Conservation (phyloP, 2,113 vertebrate species). For the Atlantisia rogersi region DNA sequence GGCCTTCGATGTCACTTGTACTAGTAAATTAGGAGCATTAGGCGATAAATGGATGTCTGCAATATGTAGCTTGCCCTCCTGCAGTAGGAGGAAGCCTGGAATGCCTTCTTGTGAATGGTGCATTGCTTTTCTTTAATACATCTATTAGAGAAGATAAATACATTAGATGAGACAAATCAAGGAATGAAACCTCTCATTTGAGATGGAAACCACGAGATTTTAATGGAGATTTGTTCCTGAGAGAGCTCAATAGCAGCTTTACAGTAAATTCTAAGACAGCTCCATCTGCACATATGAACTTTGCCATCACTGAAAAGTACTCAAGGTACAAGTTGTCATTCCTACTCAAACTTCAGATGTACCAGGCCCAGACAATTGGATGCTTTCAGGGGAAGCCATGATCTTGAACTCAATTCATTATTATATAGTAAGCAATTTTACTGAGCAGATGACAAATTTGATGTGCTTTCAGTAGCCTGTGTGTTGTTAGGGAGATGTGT, state of each 20-base stretch:
- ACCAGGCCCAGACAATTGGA: background rate
- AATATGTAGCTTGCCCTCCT: background rate
- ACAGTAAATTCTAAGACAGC: background rate
- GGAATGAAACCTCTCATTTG: background rate
- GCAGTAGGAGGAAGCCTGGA: background rate
- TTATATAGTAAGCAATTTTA: slow-evolving; percentile 7
- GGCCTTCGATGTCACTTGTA: background rate
- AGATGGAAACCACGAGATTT: background rate
- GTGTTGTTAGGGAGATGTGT: slow-evolving; percentile 1
- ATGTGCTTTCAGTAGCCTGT: background rate
- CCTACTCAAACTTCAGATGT: background rate
- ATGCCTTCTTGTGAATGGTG: background rate
- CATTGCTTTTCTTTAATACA: background rate
- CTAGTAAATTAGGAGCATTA: background rate
- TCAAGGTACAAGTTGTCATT: background rate
- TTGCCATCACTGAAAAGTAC: background rate
- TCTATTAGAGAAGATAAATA: background rate
- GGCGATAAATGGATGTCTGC: background rate
- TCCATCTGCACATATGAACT: background rate
- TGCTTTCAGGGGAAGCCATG: background rate
- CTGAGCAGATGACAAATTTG: background rate
- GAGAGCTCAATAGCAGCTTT: background rate
- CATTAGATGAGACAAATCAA: background rate
- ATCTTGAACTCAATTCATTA: slow-evolving; percentile 16
- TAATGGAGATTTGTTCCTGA: background rate